phyloP scores from a whole-genome alignment of 2,113 vertebrate species.

The Pomatostomus ruficeps region DNA sequence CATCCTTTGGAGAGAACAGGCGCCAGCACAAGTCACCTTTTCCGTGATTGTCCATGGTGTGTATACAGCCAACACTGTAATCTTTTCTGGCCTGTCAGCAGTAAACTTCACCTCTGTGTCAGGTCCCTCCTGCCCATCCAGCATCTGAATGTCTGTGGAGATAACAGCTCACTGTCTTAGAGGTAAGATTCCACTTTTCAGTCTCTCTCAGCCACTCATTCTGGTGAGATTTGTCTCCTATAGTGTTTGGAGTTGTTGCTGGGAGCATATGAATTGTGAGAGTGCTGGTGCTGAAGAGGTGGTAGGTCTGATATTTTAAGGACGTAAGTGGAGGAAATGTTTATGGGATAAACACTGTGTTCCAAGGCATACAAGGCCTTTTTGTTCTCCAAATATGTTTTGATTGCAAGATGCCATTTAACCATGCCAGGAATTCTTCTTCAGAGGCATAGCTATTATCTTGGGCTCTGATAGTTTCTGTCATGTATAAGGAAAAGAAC shows the following conservation, averaged over 20 bases:
- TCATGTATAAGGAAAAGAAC: not conserved
- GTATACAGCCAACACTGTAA: not conserved
- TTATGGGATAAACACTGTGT: not conserved
- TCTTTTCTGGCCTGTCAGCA: not conserved
- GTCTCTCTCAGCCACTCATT: not conserved
- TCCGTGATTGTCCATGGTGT: not conserved
- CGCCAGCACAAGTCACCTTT: conserved; percentile 9
- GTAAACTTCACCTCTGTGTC: not conserved
- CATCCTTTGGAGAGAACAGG: not conserved
- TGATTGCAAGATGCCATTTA: not conserved
- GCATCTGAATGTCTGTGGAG: not conserved
- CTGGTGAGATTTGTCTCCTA: not conserved
- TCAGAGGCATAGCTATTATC: not conserved
- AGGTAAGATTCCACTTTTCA: not conserved
- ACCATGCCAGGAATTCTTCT: not conserved
- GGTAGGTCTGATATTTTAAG: not conserved
- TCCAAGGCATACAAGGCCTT: not conserved
- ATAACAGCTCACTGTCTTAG: not conserved
- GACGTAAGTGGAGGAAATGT: not conserved
- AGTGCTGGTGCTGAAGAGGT: not conserved
- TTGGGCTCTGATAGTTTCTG: not conserved
- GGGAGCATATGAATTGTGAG: not conserved
- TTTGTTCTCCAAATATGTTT: not conserved
- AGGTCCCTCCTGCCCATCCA: not conserved
- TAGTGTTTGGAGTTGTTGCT: not conserved